These are phyloP conservation scores for Drosophila lacertosa DNA, from an alignment of 1,140 invertebrate genomes.

Conservation along the genomic window DNA sequence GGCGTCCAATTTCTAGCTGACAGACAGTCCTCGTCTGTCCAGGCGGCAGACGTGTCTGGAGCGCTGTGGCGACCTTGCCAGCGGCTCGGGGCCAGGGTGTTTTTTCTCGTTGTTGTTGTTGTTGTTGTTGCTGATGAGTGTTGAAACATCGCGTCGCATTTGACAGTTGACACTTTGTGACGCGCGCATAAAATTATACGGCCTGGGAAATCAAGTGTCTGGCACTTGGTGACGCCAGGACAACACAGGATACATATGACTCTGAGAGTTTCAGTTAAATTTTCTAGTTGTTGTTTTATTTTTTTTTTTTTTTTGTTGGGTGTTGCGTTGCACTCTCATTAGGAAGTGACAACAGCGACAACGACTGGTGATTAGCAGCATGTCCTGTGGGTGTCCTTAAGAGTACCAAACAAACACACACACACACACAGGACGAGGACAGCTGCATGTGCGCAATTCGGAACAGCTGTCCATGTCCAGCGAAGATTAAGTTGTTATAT, in stretches of 20 bases:
- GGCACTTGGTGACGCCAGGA: slow-evolving; percentile 66
- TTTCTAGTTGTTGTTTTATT: not conserved
- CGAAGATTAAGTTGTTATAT: slow-evolving; percentile 59
- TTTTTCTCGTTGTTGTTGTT: not conserved
- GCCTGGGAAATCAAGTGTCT: slow-evolving; percentile 71
- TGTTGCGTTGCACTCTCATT: slow-evolving; percentile 73
- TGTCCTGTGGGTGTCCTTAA: slow-evolving; percentile 68
- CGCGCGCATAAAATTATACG: slow-evolving; percentile 74
- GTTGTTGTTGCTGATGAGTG: slow-evolving; percentile 28
- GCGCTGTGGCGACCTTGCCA: slow-evolving; percentile 49
- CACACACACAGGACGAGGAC: slow-evolving; percentile 6
- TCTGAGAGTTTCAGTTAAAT: slow-evolving; percentile 8
- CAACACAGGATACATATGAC: slow-evolving; percentile 48
- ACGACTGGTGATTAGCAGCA: slow-evolving; percentile 71
- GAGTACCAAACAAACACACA: slow-evolving; percentile 48
- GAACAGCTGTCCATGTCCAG: slow-evolving; percentile 43
- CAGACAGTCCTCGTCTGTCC: slow-evolving; percentile 37
- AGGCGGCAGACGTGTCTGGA: slow-evolving; percentile 32
- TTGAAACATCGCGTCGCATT: slow-evolving; percentile 58
- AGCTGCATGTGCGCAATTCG: slow-evolving; percentile 50
- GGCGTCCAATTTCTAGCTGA: slow-evolving; percentile 66
- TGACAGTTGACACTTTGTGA: slow-evolving; percentile 75
- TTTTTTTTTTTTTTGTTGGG: slow-evolving; percentile 45
- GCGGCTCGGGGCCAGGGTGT: not conserved
- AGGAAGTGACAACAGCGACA: slow-evolving; percentile 68